Conservation (phyloP, 2,797 vertebrate species). For the Danio aesculapii region DNA sequence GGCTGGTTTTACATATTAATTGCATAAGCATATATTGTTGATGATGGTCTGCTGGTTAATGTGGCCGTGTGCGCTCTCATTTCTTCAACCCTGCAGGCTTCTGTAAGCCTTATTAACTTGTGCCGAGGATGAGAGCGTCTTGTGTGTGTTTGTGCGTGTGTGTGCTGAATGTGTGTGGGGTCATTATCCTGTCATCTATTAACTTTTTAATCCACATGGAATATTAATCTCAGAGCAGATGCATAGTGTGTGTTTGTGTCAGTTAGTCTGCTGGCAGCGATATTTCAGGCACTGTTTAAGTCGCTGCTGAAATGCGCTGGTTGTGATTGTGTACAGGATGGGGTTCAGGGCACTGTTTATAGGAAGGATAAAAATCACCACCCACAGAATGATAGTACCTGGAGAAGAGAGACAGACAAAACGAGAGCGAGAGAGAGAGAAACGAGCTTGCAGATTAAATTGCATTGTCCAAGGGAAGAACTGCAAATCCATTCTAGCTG, state of each 20-base stretch:
- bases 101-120: neutral
- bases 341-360: slow-evolving; percentile 75
- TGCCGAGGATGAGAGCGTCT: slow-evolving; percentile 4
- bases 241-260: slow-evolving; percentile 31
- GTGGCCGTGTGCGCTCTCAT: neutral
- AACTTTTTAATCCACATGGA: slow-evolving; percentile 9
- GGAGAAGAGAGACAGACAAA: slow-evolving; percentile 10
- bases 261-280: slow-evolving; percentile 51
- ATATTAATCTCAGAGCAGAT: slow-evolving; percentile 21
- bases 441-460: slow-evolving; percentile 27
- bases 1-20: slow-evolving; percentile 7
- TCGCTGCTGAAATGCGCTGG: slow-evolving; percentile 70
- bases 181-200: slow-evolving; percentile 21
- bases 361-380: slow-evolving; percentile 76
- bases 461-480: slow-evolving; percentile 73
- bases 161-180: neutral
- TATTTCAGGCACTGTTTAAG: slow-evolving; percentile 66
- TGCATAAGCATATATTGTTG: slow-evolving; percentile 24
- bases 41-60: slow-evolving; percentile 22
- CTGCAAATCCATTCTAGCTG: slow-evolving; percentile 63
- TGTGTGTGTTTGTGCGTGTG: slow-evolving; percentile 11
- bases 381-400: slow-evolving; percentile 74
- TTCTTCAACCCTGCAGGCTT: slow-evolving; percentile 8
- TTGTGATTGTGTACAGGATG: slow-evolving; percentile 74
- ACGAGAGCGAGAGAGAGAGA: neutral